Conservation (phyloP, 2,113 vertebrate genomes). For the Bothrops jararaca region DNA sequence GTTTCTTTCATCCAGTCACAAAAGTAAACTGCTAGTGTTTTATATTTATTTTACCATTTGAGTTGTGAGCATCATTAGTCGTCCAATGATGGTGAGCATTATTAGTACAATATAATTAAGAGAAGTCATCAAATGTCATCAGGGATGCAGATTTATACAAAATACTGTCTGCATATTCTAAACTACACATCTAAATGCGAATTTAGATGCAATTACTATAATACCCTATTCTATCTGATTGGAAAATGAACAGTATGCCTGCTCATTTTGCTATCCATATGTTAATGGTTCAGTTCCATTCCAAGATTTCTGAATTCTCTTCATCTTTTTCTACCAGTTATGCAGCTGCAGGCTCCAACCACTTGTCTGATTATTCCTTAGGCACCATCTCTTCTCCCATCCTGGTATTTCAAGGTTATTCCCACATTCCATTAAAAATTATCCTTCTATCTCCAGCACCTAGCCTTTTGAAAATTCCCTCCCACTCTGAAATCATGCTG, state of each 20-base stretch:
- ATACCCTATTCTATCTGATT: neutral
- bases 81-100: accelerated
- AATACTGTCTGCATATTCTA: neutral
- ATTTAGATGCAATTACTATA: neutral
- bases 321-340: too few relatives aligned
- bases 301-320: neutral
- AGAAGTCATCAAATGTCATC: neutral
- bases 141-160: neutral
- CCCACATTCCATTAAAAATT: neutral
- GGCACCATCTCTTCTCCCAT: too few relatives aligned
- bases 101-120: neutral
- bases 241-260: neutral
- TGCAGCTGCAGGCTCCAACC: too few relatives aligned
- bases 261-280: neutral
- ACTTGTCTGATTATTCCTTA: too few relatives aligned
- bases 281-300: neutral
- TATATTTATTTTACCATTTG: neutral
- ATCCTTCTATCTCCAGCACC: neutral
- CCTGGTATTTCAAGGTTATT: too few relatives aligned
- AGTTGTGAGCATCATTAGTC: neutral
- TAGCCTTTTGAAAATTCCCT: neutral
- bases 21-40: neutral
- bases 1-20: neutral
- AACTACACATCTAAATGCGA: neutral
- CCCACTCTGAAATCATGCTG: neutral